Base-by-base conservation (phyloP, 2,888 invertebrate genomes). In the Drosophila cognata region DNA sequence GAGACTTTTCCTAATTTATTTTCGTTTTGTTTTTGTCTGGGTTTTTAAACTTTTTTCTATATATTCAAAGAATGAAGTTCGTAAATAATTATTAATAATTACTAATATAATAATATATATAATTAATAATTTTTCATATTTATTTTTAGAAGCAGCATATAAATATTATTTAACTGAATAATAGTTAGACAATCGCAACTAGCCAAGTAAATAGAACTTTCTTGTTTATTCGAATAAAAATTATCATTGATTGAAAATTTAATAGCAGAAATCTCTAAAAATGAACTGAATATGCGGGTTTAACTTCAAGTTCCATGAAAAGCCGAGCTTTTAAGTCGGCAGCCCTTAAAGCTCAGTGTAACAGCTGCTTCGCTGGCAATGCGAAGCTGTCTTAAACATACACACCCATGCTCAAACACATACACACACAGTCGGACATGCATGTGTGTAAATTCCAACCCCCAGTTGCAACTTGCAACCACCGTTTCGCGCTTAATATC, bases 401-500 rank as follows among this genome's bases (percentile, higher is more conserved):
- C 28, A 18, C 33, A 33, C 41, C 1, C n/a, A 25, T 25, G 7
- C 46, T 25, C 16, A 31, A 13, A 33, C 35, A 18, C 50, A 36
- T 36, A 46, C 55, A 55, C 11, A 28, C 46, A 8, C 16, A 25
- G 16, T 25, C 16, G 25, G 25, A 25, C 16, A 16, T 46, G 46
- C 16, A 46, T 46, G 16, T 21, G 57, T 33, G 7, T 11, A 46
- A 36, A 61, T 29, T 59, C 58, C 28, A 31, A 83, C 68, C 88
- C 86, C 69, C 48, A 55, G 62, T 61, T 56, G 29, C 53, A 68
- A 16, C 33, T 35, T 59, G 70, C 62, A 58, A 29, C 13, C 25
- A 28, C 36, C 55, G 55, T 63, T 88, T 84, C 89, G 89, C 65
- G 62, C n/a, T 84, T 55, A 55, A 78, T 88, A 84, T 84, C 71